Conservation (phyloP, 2,113 vertebrate genomes). For the Zosterops hypoxanthus region DNA sequence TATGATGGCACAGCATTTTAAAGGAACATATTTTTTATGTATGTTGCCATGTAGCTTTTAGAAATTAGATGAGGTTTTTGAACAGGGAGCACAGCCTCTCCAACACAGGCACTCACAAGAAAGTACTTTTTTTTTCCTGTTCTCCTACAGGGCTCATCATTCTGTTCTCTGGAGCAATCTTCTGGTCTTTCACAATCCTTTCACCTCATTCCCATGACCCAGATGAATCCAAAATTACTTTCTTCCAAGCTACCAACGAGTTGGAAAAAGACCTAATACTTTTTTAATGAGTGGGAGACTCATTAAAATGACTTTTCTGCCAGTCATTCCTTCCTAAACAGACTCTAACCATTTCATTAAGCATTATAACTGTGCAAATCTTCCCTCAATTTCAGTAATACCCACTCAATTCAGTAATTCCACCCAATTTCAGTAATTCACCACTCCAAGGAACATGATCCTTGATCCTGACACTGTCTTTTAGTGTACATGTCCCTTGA, state of each 20-base stretch:
- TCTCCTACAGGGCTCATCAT: background rate
- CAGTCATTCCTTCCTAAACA: background rate
- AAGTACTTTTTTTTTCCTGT: background rate
- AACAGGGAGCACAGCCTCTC: background rate
- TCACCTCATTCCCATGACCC: background rate
- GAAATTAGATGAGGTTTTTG: background rate
- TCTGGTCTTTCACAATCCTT: background rate
- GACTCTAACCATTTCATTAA: background rate
- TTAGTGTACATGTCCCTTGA: background rate
- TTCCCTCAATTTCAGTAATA: background rate
- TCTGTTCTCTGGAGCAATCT: background rate
- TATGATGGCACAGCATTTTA: background rate
- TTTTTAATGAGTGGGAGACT: background rate
- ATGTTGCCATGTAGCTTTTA: background rate
- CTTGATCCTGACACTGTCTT: background rate
- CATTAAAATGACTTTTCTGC: background rate
- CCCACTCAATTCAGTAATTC: background rate
- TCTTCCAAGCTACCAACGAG: background rate
- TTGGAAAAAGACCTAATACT: conserved; percentile 16
- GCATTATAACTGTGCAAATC: background rate
- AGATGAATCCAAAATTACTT: conserved; percentile 13
- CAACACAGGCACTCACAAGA: background rate
- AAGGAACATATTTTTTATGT: background rate
- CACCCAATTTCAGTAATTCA: background rate
- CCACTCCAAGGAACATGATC: background rate